Evolutionary conservation across 2,888 invertebrate genomes (phyloP).

Genomic region (Nomada ferruginata): DNA sequence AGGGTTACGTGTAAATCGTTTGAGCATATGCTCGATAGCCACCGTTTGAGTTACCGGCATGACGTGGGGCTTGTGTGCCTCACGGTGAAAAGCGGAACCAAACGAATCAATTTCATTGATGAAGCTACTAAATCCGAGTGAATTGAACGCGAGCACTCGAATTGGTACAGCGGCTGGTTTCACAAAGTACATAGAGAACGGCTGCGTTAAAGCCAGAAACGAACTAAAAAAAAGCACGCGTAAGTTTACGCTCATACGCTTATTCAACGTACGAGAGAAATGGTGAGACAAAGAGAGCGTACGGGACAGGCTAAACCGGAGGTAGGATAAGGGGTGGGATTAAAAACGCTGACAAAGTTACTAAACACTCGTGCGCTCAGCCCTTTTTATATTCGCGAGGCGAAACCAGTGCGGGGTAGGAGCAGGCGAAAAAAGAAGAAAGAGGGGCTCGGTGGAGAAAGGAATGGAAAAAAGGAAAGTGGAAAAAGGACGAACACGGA

Average conservation of each 20-base stretch:
- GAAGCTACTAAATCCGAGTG: slow-evolving; percentile 80
- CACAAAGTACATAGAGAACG: slow-evolving; percentile 68
- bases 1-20: slow-evolving; percentile 45
- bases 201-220: slow-evolving; percentile 50
- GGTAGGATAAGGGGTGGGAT: slow-evolving; percentile 64
- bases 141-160: slow-evolving; percentile 73
- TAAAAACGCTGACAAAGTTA: slow-evolving; percentile 82
- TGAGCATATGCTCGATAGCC: slow-evolving; percentile 46
- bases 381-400: slow-evolving; percentile 73
- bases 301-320: slow-evolving; percentile 39
- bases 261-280: slow-evolving; percentile 36
- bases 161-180: slow-evolving; percentile 78
- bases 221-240: slow-evolving; percentile 43
- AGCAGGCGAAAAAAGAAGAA: slow-evolving; percentile 5
- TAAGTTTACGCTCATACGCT: slow-evolving; percentile 27
- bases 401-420: slow-evolving; percentile 47
- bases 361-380: slow-evolving; percentile 78
- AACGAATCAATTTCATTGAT: slow-evolving; percentile 82
- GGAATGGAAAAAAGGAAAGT: slow-evolving; percentile 15
- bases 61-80: neutral
- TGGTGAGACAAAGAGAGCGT: slow-evolving; percentile 26
- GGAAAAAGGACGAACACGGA: slow-evolving; percentile 21
- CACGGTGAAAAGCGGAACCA: slow-evolving; percentile 37
- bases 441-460: slow-evolving; percentile 4
- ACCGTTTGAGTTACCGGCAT: slow-evolving; percentile 25